Base-by-base conservation (phyloP, 2,888 invertebrate species). In the Archaeoteleia sp. region DNA sequence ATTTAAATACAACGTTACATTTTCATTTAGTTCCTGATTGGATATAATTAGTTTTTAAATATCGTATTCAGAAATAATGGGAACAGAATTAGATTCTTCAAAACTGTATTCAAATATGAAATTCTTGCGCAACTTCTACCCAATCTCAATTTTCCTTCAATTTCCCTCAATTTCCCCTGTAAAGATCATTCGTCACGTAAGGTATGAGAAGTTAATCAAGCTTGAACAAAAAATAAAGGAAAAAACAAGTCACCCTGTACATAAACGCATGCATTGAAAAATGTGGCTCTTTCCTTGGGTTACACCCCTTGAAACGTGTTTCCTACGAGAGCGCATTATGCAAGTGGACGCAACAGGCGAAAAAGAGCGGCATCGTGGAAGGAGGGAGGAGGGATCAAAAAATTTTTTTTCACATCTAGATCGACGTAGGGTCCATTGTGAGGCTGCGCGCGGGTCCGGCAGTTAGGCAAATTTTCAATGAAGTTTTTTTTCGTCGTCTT, bases 391-490 rank as follows among this genome's bases (percentile, higher is more conserved):
- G 32, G 32, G 32, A 12, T 32, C 9, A 30, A 25, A 43, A 29
- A 12, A 30, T 46, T 46, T 46, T 58, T 60, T 46, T 51, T 55
- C 29, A 29, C 30, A 37, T 43, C 39, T 20, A 20, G 14, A 9
- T 10, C 48, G 12, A 53, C 2, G 23, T 13, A 25, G 39, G 67
- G 45, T 8, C 70, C 65, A 73, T 73, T 72, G 73, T 73, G 46
- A 30, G 37, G 58, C 49, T 23, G 61, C 70, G 72, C 67, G 67
- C 68, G 57, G 69, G 72, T 45, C 73, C 69, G 75, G 76, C 79
- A 78, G 82, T 82, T 79, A 81, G 77, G 81, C 81, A 83, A 83
- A 82, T 82, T 80, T 79, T 81, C 74, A 82, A 83, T 78, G 79
- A 79, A 73, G 32, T 46, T 13, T 54, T 65, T 73, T 77, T 77